Evolutionary conservation across 2,797 vertebrate genomes (phyloP).

Genomic region (Myotis planiceps): DNA sequence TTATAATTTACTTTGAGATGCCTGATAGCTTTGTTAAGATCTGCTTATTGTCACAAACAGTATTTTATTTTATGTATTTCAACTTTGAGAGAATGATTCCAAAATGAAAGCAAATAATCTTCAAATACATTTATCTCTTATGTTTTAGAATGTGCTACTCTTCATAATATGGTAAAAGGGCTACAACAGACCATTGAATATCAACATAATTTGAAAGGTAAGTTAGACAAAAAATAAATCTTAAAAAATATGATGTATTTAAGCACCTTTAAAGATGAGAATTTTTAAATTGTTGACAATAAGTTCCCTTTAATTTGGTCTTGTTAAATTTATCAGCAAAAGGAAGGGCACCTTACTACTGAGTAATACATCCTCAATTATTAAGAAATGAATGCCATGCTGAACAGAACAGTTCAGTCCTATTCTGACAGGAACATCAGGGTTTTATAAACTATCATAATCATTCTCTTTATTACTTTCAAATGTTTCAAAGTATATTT

Average conservation of each 20-base stretch:
- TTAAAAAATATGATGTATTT: not conserved
- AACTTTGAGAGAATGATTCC: slow-evolving; percentile 20
- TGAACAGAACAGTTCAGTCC: not conserved
- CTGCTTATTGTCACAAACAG: not conserved
- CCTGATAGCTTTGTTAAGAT: slow-evolving; percentile 10
- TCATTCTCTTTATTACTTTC: not conserved
- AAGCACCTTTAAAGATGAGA: not conserved
- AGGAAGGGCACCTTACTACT: not conserved
- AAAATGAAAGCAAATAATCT: slow-evolving; percentile 40
- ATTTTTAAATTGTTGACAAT: not conserved
- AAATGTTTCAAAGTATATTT: not conserved
- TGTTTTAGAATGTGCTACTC: slow-evolving; percentile 90
- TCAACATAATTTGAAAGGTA: slow-evolving; percentile 94
- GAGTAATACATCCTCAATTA: not conserved
- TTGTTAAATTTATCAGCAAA: slow-evolving; percentile 17
- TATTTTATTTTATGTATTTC: slow-evolving; percentile 21
- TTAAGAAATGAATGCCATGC: slow-evolving; percentile 20
- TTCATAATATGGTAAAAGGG: slow-evolving; percentile 89
- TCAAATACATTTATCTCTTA: slow-evolving; percentile 54
- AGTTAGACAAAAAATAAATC: slow-evolving; percentile 35
- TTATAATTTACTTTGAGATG: slow-evolving; percentile 14
- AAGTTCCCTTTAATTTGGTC: not conserved
- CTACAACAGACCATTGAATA: slow-evolving; percentile 92
- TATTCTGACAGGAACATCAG: not conserved
- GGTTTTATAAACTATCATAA: not conserved